Conservation (phyloP, 2,888 invertebrate species). For the Zonitis immaculata region DNA sequence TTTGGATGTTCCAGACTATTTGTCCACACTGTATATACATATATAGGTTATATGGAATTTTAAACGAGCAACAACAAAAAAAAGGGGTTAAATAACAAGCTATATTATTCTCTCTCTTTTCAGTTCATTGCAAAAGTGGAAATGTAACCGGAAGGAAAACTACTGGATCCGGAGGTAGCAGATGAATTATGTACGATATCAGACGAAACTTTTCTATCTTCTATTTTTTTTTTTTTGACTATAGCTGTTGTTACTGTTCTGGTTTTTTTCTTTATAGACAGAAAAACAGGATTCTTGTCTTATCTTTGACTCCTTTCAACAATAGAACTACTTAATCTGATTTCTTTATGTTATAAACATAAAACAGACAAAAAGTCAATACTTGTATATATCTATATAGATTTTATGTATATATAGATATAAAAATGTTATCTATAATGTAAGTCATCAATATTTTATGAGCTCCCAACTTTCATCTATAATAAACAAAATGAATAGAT, state of each 20-base stretch:
- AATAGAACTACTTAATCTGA: conserved; percentile 21
- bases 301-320: conserved; percentile 10
- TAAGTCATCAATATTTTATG: conserved; percentile 22
- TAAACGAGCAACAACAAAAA: too few species aligned
- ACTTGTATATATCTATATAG: too few species aligned
- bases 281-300: conserved; percentile 16
- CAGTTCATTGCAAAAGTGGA: conserved; percentile 40
- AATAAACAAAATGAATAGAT: conserved; percentile 5
- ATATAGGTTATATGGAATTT: too few species aligned
- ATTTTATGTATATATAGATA: too few species aligned
- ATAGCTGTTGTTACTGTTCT: not conserved
- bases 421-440: conserved; percentile 15
- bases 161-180: conserved; percentile 45
- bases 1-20: too few species aligned
- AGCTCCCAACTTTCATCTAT: conserved; percentile 4
- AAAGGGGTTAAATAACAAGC: too few species aligned
- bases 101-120: too few species aligned
- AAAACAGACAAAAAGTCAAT: conserved; percentile 15
- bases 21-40: too few species aligned
- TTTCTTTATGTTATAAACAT: conserved; percentile 19
- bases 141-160: conserved; percentile 49
- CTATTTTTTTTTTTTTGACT: conserved; percentile 12
- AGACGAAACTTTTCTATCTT: conserved; percentile 28
- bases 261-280: too few species aligned
- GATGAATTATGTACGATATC: conserved; percentile 50